Evolutionary conservation across 2,113 vertebrate genomes (phyloP), one percentile per base, ranked within the genome.

Genomic region (Centropristis striata): DNA sequence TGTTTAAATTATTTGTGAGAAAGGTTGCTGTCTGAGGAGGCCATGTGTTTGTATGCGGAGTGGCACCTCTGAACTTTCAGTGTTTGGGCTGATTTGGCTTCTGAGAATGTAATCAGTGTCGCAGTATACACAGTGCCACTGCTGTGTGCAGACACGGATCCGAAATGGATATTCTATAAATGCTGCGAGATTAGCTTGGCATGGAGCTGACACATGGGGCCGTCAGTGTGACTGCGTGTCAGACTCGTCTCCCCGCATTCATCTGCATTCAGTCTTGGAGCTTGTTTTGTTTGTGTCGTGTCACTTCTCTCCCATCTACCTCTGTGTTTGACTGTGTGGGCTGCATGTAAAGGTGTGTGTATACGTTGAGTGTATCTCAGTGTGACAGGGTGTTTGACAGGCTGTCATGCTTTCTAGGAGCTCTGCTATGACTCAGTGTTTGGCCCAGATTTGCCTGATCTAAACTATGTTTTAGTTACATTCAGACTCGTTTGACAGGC

Each of bases 351-450:
- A 80, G 23, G 60, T 71, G 66, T 70, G 64, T 54, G 54, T 63
- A 53, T 50, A 9, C 65, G 28, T 37, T 12, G 20, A 46, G 42
- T 44, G 71, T 54, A 13, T 74, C 42, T 80, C 54, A 28, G 2
- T 6, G 65, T 55, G 70, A 46, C 46, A 14, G 23, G 11, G 71
- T 68, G 65, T 79, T 75, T 80, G 79, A 87, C 71, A 74, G 70
- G 47, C 67, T 51, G 68, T 65, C 76, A 3, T 74, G 58, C 50
- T 71, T 71, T 67, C 47, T 7, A 2, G 39, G 16, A 27, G 75
- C 64, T 86, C 63, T 50, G 81, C 63, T 70, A 3, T 84, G 55
- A 71, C 81, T 91, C 84, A 75, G 5, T 36, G 73, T 77, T 67
- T 85, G 82, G 78, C 72, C 64, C 57, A 79, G 75, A 66, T 70